Base-by-base conservation (phyloP, 2,113 vertebrate species). In the Alaudala cheleensis region DNA sequence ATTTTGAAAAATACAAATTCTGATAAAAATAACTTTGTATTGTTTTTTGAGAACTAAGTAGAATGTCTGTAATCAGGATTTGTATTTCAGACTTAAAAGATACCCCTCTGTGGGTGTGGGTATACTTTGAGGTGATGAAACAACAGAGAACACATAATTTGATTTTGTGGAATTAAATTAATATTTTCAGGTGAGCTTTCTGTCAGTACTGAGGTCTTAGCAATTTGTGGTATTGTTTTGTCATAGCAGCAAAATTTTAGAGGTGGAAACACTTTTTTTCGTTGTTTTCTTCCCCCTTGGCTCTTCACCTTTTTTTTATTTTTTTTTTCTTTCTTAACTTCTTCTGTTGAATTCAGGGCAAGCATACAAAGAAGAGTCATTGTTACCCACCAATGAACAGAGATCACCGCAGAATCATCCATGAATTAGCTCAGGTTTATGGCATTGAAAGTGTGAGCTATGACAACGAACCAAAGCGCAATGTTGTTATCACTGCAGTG, bases 331-430 rank as follows among this genome's bases (percentile, higher is more conserved):
- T n/a, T 70, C 56, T 85, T 34, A 39, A 80, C 11, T 29, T 90
- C 82, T 71, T 94, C 33, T 96, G 42, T 78, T 80, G 22, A 85
- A 93, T 92, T 69, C 93, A 99, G 99, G 99, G 99, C 69, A 99
- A 99, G 88, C 98, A 98, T 88, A 86, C 95, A 21, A 99, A 99
- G 97, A 98, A 98, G 95, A 99, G 98, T 96, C 98, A 99, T 94
- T 98, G 98, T 96, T 99, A 99, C 94, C 99, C 99, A 21, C 99
- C 99, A 29, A 99, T 99, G 99, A 99, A 99, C 97, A 96, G 99
- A 96, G 99, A 99, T 62, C 99, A 99, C 82, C 98, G 99, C 42
- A 98, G 98, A 92, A 97, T 99, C 96, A 98, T 99, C 97, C 99
- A 99, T 19, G 99, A 99, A 81, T 97, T 99, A 88, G 99, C 99